These are phyloP conservation scores for Epistrophella euchroma DNA, from an alignment of 2,888 invertebrate species.

Conservation along the genomic window DNA sequence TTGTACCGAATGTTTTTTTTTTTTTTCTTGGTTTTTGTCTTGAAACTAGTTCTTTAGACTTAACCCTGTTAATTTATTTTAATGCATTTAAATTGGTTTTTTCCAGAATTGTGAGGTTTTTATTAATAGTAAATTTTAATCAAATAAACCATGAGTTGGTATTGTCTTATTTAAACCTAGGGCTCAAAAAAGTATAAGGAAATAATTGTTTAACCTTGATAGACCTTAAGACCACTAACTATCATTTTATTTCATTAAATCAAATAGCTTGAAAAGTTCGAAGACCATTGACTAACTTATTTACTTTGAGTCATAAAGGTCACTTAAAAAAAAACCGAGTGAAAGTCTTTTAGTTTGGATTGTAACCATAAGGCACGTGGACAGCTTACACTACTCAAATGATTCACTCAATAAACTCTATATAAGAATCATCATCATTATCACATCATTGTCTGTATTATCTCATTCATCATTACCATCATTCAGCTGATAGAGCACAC, in stretches of 20 bases:
- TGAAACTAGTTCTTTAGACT: constrained; percentile 5
- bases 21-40: not conserved
- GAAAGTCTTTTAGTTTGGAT: constrained; percentile 43
- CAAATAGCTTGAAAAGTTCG: constrained; percentile 22
- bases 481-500: constrained; percentile 36
- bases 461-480: constrained; percentile 37
- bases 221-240: not conserved
- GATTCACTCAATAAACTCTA: not conserved
- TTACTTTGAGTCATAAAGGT: not conserved
- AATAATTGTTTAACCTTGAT: constrained; percentile 4
- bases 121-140: not conserved
- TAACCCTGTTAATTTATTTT: not conserved
- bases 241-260: constrained; percentile 1
- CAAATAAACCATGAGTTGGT: not conserved
- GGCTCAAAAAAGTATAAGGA: constrained; percentile 2
- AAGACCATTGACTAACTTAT: constrained; percentile 2
- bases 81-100: not conserved
- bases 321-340: constrained; percentile 2
- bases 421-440: not conserved
- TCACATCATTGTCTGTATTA: constrained; percentile 16
- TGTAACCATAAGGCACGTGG: constrained; percentile 48
- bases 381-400: constrained; percentile 32
- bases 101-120: not conserved
- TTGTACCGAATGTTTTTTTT: not conserved
- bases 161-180: not conserved